phyloP scores from a whole-genome alignment of 1,140 invertebrate species.

The Euwallacea fornicatus region DNA sequence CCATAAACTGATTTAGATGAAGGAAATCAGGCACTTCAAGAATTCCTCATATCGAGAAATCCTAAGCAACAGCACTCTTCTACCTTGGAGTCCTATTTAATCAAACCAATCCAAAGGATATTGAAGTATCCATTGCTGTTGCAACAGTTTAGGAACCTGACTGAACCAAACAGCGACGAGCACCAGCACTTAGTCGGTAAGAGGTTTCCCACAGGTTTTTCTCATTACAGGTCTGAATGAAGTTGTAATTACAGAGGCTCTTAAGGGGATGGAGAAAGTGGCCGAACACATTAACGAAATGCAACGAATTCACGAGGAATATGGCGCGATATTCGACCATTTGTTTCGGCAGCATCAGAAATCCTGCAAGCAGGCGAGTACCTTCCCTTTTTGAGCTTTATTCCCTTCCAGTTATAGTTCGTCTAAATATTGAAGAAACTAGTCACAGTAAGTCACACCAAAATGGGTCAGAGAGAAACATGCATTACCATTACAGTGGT shows the following conservation, averaged over 20 bases:
- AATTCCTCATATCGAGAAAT: conserved; percentile 91
- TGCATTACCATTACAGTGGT: too few species aligned
- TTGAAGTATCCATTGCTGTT: conserved; percentile 96
- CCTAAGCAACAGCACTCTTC: conserved; percentile 94
- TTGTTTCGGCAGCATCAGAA: conserved; percentile 93
- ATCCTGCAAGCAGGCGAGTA: conserved; percentile 77
- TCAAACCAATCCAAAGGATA: conserved; percentile 98
- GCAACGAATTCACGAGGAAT: conserved; percentile 99
- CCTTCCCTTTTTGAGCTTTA: too few species aligned
- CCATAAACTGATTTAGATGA: conserved; percentile 66
- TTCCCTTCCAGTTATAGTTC: not conserved
- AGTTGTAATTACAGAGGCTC: conserved; percentile 69
- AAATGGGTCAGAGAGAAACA: not conserved
- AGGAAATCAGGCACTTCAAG: conserved; percentile 93
- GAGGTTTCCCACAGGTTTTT: conserved; percentile 36
- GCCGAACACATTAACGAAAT: conserved; percentile 99
- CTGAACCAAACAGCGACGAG: conserved; percentile 88
- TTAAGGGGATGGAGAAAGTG: conserved; percentile 97
- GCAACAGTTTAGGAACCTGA: conserved; percentile 92
- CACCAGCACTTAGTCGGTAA: conserved; percentile 88
- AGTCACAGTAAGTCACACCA: not conserved
- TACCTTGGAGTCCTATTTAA: conserved; percentile 96
- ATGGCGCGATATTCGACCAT: conserved; percentile 96
- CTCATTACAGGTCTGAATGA: not conserved
- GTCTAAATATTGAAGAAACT: too few species aligned